Percentiles rank a stretch among this genome's conserved stretches.
Evolutionary conservation across 1,140 invertebrate species (phyloP).

Genomic region (Portunus trituberculatus): DNA sequence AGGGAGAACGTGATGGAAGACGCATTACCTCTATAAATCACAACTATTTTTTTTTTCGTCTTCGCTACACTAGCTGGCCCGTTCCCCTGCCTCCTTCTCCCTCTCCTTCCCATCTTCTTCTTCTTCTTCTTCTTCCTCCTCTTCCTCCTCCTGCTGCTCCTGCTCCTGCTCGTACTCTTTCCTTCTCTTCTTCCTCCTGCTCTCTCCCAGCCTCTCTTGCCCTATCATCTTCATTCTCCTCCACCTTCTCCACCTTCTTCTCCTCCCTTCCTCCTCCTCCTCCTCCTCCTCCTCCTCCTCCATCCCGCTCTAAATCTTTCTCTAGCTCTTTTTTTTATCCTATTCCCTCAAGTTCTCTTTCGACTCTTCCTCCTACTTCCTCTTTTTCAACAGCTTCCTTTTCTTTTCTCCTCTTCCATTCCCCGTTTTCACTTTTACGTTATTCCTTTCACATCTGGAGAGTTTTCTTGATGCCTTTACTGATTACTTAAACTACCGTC

Average conservation of each 20-base stretch:
- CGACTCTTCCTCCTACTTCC: not conserved
- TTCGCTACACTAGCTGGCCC: slow-evolving; percentile 17
- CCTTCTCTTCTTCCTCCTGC: not conserved
- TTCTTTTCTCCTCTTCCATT: not conserved
- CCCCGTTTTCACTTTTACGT: not conserved
- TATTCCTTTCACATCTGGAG: not conserved
- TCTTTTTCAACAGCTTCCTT: slow-evolving; percentile 9
- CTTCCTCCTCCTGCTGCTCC: not conserved
- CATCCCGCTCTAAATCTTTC: not conserved
- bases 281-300: not conserved
- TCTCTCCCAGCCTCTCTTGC: not conserved
- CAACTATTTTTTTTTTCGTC: slow-evolving; percentile 44
- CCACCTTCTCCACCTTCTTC: not conserved
- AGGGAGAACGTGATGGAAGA: slow-evolving; percentile 64
- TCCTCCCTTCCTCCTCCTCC: not conserved
- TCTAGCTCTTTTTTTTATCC: not conserved
- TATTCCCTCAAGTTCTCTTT: slow-evolving; percentile 23
- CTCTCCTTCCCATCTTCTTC: not conserved
- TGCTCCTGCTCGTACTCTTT: not conserved
- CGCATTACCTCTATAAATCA: slow-evolving; percentile 64
- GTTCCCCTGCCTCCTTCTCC: not conserved
- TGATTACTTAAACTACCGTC: not conserved
- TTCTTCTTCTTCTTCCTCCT: not conserved
- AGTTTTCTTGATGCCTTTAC: not conserved
- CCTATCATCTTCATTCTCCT: not conserved